Evolutionary conservation across 2,888 invertebrate species (phyloP), one percentile per base, ranked within the genome.

Genomic region (Diaperis boleti): DNA sequence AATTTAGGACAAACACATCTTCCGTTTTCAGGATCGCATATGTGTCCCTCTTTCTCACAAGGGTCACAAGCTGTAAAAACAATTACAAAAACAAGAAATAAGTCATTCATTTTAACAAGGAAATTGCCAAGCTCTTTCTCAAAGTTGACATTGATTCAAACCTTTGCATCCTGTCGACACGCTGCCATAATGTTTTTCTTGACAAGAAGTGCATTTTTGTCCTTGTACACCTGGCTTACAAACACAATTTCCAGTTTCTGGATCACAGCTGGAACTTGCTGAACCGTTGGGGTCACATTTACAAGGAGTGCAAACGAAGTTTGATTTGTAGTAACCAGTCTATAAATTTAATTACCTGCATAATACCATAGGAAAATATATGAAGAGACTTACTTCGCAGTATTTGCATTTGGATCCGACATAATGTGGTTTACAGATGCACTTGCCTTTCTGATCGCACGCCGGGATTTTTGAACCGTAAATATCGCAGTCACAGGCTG

Each of bases 1-100:
- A 92, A 86, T 0, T 88, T 88, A 2, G 98, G 97, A 76, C 98
- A 98, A 62, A 94, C 89, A 82, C 99, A 99, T 60, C 93, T 89
- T 0, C 98, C 98, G 49, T 90, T 94, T 68, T 88, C 85, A 0
- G 92, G 88, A 74, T 98, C 94, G 78, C 98, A 99, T 55, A 95
- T 88, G 78, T 95, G 94, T 3, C 95, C 96, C 17, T 90, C 88
- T 55, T 87, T 86, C 57, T 89, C 86, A 77, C 95, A 95, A 0
- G 84, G 82, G 8, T 93, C 92, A 76, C 95, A 95, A 31, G 85
- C 92, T 92, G 81, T 7, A 59, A 41, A 15, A 29, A n/a, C 5
- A 33, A 13, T n/a, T 17, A 15, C 15, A 8, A 14, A 39, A 39
- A 14, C 14, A 1, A 14, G 2, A 2, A 35, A n/a, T n/a, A n/a